Conservation (phyloP, 64 coral and sea anemone genomes). For the Astreopora myriophthalma region DNA sequence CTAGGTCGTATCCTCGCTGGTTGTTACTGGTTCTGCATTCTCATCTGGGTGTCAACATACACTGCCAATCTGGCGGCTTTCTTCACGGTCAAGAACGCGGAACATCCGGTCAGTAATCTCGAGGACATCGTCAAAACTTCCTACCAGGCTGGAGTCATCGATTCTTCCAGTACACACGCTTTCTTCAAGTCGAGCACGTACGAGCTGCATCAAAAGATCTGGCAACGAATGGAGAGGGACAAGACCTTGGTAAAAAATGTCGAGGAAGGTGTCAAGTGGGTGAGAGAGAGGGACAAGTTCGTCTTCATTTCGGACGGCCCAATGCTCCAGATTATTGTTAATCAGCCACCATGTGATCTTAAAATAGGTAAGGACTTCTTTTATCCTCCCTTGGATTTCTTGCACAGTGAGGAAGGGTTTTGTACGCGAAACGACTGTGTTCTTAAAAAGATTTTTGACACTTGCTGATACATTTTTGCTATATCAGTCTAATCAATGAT, state of each 20-base stretch:
- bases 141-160: slow-evolving; percentile 21
- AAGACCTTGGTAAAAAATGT: background rate
- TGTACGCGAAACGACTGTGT: no score
- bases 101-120: slow-evolving; percentile 43
- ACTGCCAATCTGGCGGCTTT: slow-evolving; percentile 80
- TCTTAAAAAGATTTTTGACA: no score
- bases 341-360: slow-evolving; percentile 34
- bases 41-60: slow-evolving; percentile 81
- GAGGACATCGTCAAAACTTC: slow-evolving; percentile 54
- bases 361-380: slow-evolving; percentile 45
- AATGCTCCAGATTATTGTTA: background rate
- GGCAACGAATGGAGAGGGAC: slow-evolving; percentile 5
- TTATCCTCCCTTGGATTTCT: no score
- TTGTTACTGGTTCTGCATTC: slow-evolving; percentile 82
- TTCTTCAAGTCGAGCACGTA: slow-evolving; percentile 27
- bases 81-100: slow-evolving; percentile 69
- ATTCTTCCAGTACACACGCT: background rate
- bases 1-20: slow-evolving; percentile 77
- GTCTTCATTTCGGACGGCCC: slow-evolving; percentile 35
- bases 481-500: no score
- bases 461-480: no score
- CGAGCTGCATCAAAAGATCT: slow-evolving; percentile 36
- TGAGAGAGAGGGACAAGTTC: slow-evolving; percentile 8
- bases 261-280: slow-evolving; percentile 11
- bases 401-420: no score